Percentiles rank a stretch among this genome's conserved stretches.
Evolutionary conservation across 2,113 vertebrate species (phyloP).

Genomic region (Abramis brama): DNA sequence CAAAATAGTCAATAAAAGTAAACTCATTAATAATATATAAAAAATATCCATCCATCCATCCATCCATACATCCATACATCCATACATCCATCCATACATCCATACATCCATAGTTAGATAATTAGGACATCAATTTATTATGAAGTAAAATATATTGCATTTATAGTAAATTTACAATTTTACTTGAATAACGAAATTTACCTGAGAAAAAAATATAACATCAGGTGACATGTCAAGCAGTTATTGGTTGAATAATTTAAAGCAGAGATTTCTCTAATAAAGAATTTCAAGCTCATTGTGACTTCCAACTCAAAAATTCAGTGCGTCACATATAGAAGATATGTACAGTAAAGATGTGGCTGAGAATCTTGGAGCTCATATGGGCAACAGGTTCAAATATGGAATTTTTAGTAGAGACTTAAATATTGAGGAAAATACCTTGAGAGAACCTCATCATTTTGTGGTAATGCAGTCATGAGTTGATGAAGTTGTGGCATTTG

Average conservation of each 20-base stretch:
- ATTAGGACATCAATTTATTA: not conserved
- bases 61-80: too few species aligned
- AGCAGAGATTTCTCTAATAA: not conserved
- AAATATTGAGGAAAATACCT: not conserved
- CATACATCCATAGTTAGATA: not conserved
- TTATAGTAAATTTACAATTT: not conserved
- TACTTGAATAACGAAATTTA: not conserved
- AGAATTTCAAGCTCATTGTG: not conserved
- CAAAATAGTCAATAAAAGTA: too few species aligned
- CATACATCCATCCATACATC: too few species aligned
- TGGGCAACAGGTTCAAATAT: not conserved
- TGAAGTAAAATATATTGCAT: not conserved
- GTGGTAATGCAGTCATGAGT: not conserved
- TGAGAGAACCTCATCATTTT: not conserved
- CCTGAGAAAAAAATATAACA: not conserved
- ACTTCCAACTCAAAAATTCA: not conserved
- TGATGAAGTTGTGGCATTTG: slow-evolving; percentile 38
- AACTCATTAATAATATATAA: too few species aligned
- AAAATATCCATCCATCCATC: too few species aligned
- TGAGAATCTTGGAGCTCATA: not conserved
- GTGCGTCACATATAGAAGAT: not conserved
- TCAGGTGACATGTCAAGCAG: not conserved
- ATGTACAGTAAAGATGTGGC: too few species aligned
- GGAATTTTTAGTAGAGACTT: not conserved
- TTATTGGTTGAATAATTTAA: not conserved